Evolutionary conservation across 2,113 vertebrate species (phyloP).

Genomic region (Gavialis gangeticus): DNA sequence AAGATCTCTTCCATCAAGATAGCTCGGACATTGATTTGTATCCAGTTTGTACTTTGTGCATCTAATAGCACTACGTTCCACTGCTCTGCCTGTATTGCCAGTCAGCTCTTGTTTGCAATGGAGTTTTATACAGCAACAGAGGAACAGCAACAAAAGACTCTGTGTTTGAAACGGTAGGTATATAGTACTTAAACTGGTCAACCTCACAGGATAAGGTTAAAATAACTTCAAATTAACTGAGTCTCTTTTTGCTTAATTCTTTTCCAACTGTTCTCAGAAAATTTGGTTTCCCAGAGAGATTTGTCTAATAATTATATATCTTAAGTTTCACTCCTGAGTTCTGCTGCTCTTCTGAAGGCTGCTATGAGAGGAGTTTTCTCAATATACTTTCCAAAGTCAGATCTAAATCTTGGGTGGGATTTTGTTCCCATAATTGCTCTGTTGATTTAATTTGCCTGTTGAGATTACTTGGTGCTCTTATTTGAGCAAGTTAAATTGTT

Average conservation of each 20-base stretch:
- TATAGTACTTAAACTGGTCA: background rate
- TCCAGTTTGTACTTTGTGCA: background rate
- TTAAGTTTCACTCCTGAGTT: background rate
- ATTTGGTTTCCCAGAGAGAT: background rate
- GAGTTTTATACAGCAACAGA: background rate
- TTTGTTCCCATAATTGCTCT: background rate
- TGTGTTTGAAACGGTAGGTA: background rate
- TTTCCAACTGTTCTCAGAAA: background rate
- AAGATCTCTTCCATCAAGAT: slow-evolving; percentile 1
- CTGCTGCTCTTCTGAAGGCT: background rate
- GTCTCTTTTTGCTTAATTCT: background rate
- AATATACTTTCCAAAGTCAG: background rate
- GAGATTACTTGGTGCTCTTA: background rate
- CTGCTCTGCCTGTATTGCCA: background rate
- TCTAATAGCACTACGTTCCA: background rate
- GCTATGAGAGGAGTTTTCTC: background rate
- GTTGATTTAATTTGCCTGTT: background rate
- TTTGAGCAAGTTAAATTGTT: background rate
- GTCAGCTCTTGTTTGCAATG: background rate
- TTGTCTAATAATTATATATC: background rate
- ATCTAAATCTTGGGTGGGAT: background rate
- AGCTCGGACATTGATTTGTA: slow-evolving; percentile 8
- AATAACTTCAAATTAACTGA: too few species aligned
- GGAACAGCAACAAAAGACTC: background rate
- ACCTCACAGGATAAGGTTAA: too few species aligned